Base-by-base conservation (phyloP, 2,888 invertebrate genomes). In the Apamea sordens region DNA sequence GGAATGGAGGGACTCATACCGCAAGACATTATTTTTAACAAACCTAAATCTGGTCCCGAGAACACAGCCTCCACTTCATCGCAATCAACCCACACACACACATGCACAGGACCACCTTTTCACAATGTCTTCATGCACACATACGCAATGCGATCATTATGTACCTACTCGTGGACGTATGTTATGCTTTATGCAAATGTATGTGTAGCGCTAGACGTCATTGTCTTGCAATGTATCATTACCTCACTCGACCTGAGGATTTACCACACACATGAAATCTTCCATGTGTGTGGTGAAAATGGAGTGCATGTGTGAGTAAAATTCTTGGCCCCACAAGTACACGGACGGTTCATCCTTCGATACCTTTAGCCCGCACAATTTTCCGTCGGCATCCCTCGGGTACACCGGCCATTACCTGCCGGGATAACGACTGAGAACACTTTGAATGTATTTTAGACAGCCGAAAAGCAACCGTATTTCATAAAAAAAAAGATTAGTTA, bases 401-500 rank as follows among this genome's bases (percentile, higher is more conserved):
- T 88, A 85, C 85, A 87, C 87, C 84, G 82, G 78, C 90, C 90
- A 91, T 93, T 92, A 92, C 88, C 88, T 80, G 77, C 77, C 78
- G 78, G 89, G 85, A 90, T 91, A 91, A 90, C 90, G 87, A 85
- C 85, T 69, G 84, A 82, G 88, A 90, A 91, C 90, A 89, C 90
- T 93, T 92, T 90, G 89, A 92, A 92, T 90, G 88, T 90, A 84
- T 91, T 90, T 86, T 47, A 77, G 86, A 84, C 88, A 84, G 86
- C 76, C 81, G 86, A 88, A 90, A 91, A 91, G 86, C 74, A 90
- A 90, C 86, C 87, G 85, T 87, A 85, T 89, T 89, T 79, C 73
- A 86, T 87, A 82, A 87, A 88, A 82, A 84, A 82, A 84, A 86
- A 88, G 32, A 32, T 32, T 1, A 32, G 32, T 89, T 92, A 89